Conservation (phyloP, 2,888 invertebrate species). For the Antitype chi region DNA sequence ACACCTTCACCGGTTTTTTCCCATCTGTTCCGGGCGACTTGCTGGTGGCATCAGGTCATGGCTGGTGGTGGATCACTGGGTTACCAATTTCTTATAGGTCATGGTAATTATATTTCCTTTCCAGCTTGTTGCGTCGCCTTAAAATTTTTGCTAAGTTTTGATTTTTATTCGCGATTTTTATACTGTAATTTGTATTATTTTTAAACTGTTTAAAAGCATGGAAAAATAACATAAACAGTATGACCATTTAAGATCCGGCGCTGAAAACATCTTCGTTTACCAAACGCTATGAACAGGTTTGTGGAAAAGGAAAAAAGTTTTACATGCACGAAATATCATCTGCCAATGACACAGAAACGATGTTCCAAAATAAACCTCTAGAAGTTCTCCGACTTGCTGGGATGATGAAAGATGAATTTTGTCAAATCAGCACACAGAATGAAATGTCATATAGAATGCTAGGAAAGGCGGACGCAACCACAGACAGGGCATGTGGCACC, state of each 20-base stretch:
- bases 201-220: not conserved
- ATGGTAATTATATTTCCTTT: not conserved
- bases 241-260: constrained; percentile 28
- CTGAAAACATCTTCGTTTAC: not conserved
- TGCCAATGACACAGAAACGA: constrained; percentile 8
- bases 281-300: not conserved
- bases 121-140: no score
- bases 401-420: constrained; percentile 5
- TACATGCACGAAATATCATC: constrained; percentile 29
- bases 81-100: not conserved
- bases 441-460: not conserved
- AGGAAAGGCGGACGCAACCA: not conserved
- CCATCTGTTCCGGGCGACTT: not conserved
- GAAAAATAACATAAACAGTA: not conserved
- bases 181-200: no score
- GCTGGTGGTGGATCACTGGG: not conserved
- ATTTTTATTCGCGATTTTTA: not conserved
- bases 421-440: not conserved
- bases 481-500: not conserved
- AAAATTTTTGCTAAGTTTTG: not conserved
- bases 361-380: constrained; percentile 21
- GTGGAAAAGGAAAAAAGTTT: constrained; percentile 48
- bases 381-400: constrained; percentile 16
- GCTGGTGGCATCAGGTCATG: no score
- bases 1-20: not conserved